Evolutionary conservation across 2,113 vertebrate species (phyloP).

Genomic region (Paramormyrops kingsleyae): DNA sequence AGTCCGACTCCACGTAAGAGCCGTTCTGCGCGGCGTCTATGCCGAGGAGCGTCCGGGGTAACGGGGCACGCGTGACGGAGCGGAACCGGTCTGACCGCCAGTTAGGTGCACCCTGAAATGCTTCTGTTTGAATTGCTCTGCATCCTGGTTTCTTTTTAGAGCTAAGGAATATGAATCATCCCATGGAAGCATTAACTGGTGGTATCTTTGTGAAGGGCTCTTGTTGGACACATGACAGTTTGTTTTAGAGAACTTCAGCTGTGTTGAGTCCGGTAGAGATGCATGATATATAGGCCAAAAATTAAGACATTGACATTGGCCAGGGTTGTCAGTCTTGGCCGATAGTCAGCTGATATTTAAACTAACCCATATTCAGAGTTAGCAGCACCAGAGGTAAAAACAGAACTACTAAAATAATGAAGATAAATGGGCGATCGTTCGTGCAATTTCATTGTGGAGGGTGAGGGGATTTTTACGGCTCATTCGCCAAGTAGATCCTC

Average conservation of each 20-base stretch:
- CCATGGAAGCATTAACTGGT: neutral
- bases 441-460: neutral
- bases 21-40: neutral
- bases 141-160: neutral
- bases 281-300: neutral
- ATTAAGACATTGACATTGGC: neutral
- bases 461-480: neutral
- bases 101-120: neutral
- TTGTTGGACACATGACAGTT: neutral
- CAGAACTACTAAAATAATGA: neutral
- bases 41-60: neutral
- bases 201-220: neutral
- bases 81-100: neutral
- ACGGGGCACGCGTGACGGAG: neutral
- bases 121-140: neutral
- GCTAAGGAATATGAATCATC: neutral
- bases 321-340: neutral
- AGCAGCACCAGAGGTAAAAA: neutral
- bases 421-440: neutral
- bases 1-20: conserved; percentile 97
- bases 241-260: neutral
- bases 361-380: neutral
- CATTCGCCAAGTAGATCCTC: neutral
- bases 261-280: neutral
- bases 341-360: neutral